Conservation (phyloP, 1,140 invertebrate genomes). For the Oscheius sp. region DNA sequence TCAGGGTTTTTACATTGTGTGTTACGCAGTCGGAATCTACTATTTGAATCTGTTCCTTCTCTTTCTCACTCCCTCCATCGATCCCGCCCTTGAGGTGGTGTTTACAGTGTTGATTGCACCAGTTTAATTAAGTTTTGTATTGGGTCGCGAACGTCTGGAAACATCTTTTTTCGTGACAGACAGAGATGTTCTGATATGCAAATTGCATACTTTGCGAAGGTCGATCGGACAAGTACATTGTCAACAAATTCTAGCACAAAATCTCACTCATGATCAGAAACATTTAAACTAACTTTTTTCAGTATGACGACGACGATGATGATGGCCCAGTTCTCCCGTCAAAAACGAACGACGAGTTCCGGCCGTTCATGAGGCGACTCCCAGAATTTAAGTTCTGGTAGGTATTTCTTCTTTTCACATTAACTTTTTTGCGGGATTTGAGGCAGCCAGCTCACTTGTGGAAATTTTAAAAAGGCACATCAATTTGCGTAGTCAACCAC, state of each 20-base stretch:
- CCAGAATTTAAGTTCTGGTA: constrained; percentile 99
- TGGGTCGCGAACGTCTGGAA: no score
- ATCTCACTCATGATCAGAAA: not conserved
- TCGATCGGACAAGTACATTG: no score
- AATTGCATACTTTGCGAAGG: no score
- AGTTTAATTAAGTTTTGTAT: not conserved
- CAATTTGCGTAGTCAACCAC: no score
- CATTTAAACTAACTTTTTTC: not conserved
- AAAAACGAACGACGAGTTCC: constrained; percentile 90
- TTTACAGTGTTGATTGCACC: not conserved
- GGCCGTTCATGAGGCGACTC: constrained; percentile 92
- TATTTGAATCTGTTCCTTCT: constrained; percentile 98
- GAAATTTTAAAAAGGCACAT: no score
- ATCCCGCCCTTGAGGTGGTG: constrained; percentile 69
- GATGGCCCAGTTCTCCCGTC: constrained; percentile 73
- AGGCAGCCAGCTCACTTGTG: no score
- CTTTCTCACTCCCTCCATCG: constrained; percentile 98
- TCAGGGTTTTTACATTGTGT: constrained; percentile 94
- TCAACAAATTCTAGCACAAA: not conserved
- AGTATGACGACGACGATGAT: constrained; percentile 32
- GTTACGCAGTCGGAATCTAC: constrained; percentile 97
- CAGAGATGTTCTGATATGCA: no score
- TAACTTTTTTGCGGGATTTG: no score
- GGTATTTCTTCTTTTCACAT: not conserved
- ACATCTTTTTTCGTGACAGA: no score